These are phyloP conservation scores for Linhomoeus sp. DNA, from an alignment of 2,888 invertebrate genomes.

Conservation along the genomic window DNA sequence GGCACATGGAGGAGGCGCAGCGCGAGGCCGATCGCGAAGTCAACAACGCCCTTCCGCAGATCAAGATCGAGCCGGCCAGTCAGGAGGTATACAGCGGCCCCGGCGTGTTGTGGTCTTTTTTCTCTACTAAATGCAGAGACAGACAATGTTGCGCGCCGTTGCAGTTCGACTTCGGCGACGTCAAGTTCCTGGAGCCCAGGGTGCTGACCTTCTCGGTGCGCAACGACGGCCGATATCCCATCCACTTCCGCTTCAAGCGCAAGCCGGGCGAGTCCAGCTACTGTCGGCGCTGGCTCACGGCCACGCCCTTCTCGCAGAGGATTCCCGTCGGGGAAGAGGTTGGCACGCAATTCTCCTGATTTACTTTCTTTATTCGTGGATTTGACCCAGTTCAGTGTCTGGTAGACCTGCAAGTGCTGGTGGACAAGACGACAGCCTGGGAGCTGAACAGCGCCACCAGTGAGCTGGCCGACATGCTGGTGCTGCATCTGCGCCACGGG, in stretches of 20 bases:
- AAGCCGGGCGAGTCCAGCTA: neutral
- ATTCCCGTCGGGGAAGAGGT: constrained; percentile 1
- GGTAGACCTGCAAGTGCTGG: constrained; percentile 63
- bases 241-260: neutral
- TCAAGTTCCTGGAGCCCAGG: constrained; percentile 63
- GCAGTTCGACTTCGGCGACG: constrained; percentile 48
- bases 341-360: no score
- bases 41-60: constrained; percentile 90
- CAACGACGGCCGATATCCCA: constrained; percentile 24
- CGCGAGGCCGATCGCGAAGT: constrained; percentile 85
- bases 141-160: no score
- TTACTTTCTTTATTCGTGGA: no score
- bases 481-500: constrained; percentile 79
- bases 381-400: constrained; percentile 49
- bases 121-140: no score
- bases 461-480: constrained; percentile 71
- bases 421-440: constrained; percentile 57
- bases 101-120: no score
- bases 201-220: constrained; percentile 55
- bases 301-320: constrained; percentile 13
- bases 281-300: constrained; percentile 13
- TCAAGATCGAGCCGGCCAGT: constrained; percentile 65
- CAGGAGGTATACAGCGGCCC: no score
- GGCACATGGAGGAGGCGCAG: constrained; percentile 81
- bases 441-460: constrained; percentile 60